Evolutionary conservation across 2,888 invertebrate genomes (phyloP).

Genomic region (Protodeltote pygarga): DNA sequence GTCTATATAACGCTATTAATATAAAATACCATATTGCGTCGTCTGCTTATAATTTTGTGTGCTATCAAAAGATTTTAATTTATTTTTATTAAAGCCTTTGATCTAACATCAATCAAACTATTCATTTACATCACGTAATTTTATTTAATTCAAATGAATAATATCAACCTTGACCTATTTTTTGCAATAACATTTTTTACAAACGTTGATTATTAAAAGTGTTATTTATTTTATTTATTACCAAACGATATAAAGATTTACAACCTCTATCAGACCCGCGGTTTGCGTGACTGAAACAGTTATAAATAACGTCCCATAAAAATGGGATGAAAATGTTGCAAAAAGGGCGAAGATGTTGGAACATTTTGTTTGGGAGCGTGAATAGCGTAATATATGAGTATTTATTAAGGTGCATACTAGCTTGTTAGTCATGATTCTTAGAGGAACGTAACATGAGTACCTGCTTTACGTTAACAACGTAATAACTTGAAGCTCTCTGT

Average conservation of each 20-base stretch:
- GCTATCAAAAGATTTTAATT: no score
- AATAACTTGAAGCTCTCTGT: no score
- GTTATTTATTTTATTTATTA: conserved; percentile 46
- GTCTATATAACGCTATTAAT: conserved; percentile 29
- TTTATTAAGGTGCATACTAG: not conserved
- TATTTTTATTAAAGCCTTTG: no score
- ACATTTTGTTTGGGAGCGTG: not conserved
- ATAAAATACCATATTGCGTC: conserved; percentile 4
- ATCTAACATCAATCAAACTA: no score
- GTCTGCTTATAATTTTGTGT: not conserved
- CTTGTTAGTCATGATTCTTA: no score
- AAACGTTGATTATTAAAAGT: conserved; percentile 34
- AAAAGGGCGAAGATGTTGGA: conserved; percentile 17
- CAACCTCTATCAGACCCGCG: conserved; percentile 39
- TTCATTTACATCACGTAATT: no score
- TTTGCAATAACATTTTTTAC: conserved; percentile 2
- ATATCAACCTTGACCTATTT: not conserved
- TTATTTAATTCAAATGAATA: no score
- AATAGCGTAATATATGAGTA: no score
- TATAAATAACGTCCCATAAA: conserved; percentile 47
- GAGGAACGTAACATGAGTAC: no score
- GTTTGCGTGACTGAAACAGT: conserved; percentile 46
- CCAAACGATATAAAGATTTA: conserved; percentile 42
- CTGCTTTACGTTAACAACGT: no score
- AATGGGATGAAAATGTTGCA: conserved; percentile 37